Conservation (phyloP, 2,113 vertebrate species). For the Bostrychus sinensis region DNA sequence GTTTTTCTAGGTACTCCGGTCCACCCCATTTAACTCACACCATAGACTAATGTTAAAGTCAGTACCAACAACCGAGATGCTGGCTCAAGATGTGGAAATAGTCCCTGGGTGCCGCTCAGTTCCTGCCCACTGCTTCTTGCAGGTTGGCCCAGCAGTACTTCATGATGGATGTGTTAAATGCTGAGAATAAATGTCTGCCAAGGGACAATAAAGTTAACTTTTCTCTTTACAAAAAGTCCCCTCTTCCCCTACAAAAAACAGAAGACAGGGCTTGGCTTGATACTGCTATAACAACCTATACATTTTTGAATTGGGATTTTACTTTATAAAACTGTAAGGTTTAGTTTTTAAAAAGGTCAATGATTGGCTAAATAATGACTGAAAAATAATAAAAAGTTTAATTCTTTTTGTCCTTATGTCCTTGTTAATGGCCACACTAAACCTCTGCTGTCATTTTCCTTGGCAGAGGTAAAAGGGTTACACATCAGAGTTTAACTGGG, state of each 20-base stretch:
- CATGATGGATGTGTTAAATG: neutral
- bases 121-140: neutral
- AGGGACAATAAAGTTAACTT: too few species aligned
- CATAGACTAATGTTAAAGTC: neutral
- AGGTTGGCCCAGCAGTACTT: neutral
- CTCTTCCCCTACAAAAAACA: too few species aligned
- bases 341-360: too few species aligned
- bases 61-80: neutral
- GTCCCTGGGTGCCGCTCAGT: neutral
- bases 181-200: too few species aligned
- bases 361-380: too few species aligned
- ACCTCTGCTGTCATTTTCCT: neutral
- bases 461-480: neutral
- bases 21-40: too few species aligned
- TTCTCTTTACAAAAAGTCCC: too few species aligned
- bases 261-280: too few species aligned
- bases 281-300: too few species aligned
- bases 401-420: neutral
- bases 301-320: neutral
- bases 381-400: too few species aligned
- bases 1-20: too few species aligned
- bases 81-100: neutral
- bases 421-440: neutral
- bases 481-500: slow-evolving; percentile 3
- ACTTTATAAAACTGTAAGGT: neutral